These are phyloP conservation scores for Eurystomus gularis DNA, from an alignment of 2,113 vertebrate genomes.

Conservation along the genomic window DNA sequence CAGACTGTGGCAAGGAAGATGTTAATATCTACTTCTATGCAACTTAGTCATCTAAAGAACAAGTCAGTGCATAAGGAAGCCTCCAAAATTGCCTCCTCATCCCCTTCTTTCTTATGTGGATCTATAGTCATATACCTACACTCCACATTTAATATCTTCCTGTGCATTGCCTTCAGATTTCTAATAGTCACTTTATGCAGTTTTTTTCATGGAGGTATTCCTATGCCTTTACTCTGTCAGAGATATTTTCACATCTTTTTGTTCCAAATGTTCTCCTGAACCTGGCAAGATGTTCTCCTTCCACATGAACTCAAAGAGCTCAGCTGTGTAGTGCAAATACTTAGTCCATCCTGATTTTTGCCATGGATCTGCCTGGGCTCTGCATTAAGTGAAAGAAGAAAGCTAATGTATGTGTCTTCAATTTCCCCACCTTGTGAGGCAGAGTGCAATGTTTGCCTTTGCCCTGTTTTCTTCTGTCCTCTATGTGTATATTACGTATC, in stretches of 20 bases:
- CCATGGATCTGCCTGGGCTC: not conserved
- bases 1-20: not conserved
- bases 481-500: not conserved
- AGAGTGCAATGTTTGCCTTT: not conserved
- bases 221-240: not conserved
- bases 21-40: not conserved
- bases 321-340: not conserved
- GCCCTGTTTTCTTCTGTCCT: not conserved
- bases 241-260: not conserved
- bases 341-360: not conserved
- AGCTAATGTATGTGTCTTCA: not conserved
- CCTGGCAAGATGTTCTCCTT: not conserved
- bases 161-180: not conserved
- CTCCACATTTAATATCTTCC: rapidly evolving
- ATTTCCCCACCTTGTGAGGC: not conserved
- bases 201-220: not conserved
- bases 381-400: not conserved
- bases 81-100: not conserved
- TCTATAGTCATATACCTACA: not conserved
- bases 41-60: not conserved
- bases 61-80: not conserved
- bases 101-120: not conserved
- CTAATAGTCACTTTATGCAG: not conserved
- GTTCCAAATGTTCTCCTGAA: not conserved
- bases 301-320: not conserved